A percentile compares a stretch with the other conserved stretches of the same genome.
These are phyloP conservation scores for Silurus aristotelis DNA, from an alignment of 2,797 vertebrate species.

Conservation along the genomic window DNA sequence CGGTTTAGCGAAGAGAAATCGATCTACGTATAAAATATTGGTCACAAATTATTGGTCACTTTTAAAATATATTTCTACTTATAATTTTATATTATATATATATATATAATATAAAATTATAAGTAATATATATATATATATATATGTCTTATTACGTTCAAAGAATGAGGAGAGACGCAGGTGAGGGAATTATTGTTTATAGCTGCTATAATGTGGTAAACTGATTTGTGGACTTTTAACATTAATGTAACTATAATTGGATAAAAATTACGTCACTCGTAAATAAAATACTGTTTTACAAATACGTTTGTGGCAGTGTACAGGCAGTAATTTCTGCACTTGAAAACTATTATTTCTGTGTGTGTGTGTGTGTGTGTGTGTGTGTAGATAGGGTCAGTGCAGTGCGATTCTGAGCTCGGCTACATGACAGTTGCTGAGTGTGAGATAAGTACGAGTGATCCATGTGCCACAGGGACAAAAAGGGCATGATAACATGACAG, in stretches of 20 bases:
- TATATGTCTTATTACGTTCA: not conserved
- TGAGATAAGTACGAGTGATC: conserved; percentile 28
- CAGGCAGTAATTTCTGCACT: not conserved
- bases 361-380: not conserved
- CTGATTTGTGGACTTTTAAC: not conserved
- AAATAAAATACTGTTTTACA: no score
- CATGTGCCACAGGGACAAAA: conserved; percentile 22
- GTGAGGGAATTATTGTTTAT: not conserved
- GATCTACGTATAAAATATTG: no score
- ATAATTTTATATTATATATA: no score
- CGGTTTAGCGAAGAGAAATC: no score
- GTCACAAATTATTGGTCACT: no score
- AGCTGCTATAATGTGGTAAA: not conserved
- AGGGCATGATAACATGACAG: conserved; percentile 33
- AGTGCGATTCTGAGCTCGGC: not conserved
- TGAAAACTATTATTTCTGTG: not conserved
- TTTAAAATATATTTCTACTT: no score
- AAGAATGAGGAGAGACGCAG: not conserved
- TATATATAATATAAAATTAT: no score
- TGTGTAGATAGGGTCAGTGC: not conserved
- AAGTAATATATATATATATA: no score
- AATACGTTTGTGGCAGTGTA: no score
- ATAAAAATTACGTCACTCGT: not conserved
- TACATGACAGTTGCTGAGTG: conserved; percentile 19
- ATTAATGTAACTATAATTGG: not conserved